Conservation (phyloP, 2,113 vertebrate genomes). For the Lates calcarifer region DNA sequence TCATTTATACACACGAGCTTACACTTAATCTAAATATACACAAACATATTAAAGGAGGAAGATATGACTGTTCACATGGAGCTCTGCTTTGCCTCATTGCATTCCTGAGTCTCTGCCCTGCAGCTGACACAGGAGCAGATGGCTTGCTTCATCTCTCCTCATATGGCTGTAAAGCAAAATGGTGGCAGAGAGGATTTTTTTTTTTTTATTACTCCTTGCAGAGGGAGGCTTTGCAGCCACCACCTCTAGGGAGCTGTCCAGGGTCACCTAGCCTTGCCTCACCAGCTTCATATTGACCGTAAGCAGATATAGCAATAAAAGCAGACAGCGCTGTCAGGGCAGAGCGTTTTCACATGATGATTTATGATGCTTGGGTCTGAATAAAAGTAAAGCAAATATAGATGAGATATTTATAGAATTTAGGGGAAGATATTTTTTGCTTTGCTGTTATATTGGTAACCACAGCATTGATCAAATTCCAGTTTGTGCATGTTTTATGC, state of each 20-base stretch:
- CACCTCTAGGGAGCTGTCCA: slow-evolving; percentile 57
- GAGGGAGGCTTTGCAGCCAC: slow-evolving; percentile 15
- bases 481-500: background rate
- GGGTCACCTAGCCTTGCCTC: slow-evolving; percentile 68
- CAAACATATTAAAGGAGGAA: slow-evolving; percentile 6
- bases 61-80: slow-evolving; percentile 8
- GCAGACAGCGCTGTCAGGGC: slow-evolving; percentile 32
- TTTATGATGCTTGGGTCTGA: background rate
- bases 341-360: slow-evolving; percentile 19
- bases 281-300: slow-evolving; percentile 44
- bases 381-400: background rate
- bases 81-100: slow-evolving; percentile 37
- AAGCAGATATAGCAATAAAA: slow-evolving; percentile 44
- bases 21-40: slow-evolving; percentile 15
- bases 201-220: slow-evolving; percentile 57
- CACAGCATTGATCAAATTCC: background rate
- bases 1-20: slow-evolving; percentile 30
- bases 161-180: slow-evolving; percentile 53
- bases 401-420: background rate
- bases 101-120: slow-evolving; percentile 31
- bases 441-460: too few relatives aligned
- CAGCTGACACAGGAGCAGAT: slow-evolving; percentile 57
- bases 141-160: slow-evolving; percentile 45
- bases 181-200: slow-evolving; percentile 39
- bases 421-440: background rate